Evolutionary conservation across 2,888 invertebrate genomes (phyloP).

Genomic region (Heteropelma amictum): DNA sequence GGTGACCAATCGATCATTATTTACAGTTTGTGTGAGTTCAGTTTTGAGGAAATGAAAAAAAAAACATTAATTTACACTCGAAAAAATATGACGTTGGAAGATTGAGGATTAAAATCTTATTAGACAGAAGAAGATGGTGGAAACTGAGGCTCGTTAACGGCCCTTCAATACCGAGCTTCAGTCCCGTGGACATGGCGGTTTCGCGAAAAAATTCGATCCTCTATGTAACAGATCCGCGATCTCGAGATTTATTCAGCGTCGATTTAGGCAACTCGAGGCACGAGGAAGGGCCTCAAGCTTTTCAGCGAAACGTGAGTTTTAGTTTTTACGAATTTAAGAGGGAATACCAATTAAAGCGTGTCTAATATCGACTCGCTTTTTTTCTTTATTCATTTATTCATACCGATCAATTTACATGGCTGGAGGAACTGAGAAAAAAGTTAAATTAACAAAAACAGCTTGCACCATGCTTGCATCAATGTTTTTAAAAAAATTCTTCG

Average conservation of each 20-base stretch:
- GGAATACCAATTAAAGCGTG: no score
- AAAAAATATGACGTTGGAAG: not conserved
- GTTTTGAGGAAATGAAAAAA: no score
- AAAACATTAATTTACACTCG: not conserved
- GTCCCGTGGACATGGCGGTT: slow-evolving; percentile 71
- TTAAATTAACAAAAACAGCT: not conserved
- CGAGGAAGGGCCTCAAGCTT: slow-evolving; percentile 51
- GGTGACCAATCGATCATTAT: slow-evolving; percentile 68
- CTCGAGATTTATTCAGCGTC: slow-evolving; percentile 70
- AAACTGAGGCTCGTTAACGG: slow-evolving; percentile 63
- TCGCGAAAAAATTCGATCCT: slow-evolving; percentile 70
- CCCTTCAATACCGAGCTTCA: slow-evolving; percentile 59
- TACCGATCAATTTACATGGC: no score
- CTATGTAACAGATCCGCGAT: slow-evolving; percentile 71
- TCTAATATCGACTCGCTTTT: no score
- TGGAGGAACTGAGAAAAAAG: not conserved
- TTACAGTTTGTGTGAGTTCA: slow-evolving; percentile 59
- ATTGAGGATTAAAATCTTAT: slow-evolving; percentile 25
- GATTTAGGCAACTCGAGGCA: slow-evolving; percentile 63
- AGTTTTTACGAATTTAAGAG: slow-evolving; percentile 28
- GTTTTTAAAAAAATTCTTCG: not conserved
- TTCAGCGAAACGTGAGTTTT: slow-evolving; percentile 29
- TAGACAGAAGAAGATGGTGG: slow-evolving; percentile 72
- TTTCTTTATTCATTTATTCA: no score
- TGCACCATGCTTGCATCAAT: not conserved